phyloP scores from a whole-genome alignment of 2,888 invertebrate species.

The Eilema caniola region DNA sequence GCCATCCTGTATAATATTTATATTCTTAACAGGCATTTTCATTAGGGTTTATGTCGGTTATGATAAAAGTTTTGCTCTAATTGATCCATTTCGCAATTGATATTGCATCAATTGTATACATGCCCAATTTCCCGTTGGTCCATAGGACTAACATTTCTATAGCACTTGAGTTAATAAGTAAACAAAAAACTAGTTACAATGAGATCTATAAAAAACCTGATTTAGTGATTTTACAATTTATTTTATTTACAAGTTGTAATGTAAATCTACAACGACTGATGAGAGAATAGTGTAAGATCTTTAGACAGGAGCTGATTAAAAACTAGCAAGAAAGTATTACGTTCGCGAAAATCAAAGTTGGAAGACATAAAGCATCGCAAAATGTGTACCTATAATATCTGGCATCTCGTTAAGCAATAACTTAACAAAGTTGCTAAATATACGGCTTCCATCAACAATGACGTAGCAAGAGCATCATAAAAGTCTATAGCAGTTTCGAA shows the following conservation, averaged over 20 bases:
- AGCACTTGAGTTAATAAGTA: no score
- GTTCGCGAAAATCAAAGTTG: constrained; percentile 15
- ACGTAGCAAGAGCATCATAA: constrained; percentile 63
- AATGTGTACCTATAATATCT: constrained; percentile 35
- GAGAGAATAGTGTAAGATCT: background rate
- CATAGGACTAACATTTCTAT: no score
- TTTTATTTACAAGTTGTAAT: background rate
- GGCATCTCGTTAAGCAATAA: constrained; percentile 54
- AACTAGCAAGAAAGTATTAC: constrained; percentile 1
- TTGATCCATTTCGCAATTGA: no score
- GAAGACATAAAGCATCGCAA: constrained; percentile 35
- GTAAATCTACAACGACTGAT: no score
- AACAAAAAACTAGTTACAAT: background rate
- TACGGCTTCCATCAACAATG: constrained; percentile 57
- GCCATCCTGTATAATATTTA: no score
- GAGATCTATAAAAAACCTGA: background rate
- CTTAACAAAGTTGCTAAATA: constrained; percentile 66
- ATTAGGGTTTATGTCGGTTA: no score
- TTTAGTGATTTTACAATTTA: background rate
- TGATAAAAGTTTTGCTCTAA: no score
- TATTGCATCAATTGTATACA: no score
- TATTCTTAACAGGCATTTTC: no score
- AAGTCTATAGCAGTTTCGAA: constrained; percentile 63
- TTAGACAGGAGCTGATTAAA: background rate
- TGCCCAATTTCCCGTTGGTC: no score